phyloP scores from a whole-genome alignment of 1,140 invertebrate species.

The Diuraphis noxia region DNA sequence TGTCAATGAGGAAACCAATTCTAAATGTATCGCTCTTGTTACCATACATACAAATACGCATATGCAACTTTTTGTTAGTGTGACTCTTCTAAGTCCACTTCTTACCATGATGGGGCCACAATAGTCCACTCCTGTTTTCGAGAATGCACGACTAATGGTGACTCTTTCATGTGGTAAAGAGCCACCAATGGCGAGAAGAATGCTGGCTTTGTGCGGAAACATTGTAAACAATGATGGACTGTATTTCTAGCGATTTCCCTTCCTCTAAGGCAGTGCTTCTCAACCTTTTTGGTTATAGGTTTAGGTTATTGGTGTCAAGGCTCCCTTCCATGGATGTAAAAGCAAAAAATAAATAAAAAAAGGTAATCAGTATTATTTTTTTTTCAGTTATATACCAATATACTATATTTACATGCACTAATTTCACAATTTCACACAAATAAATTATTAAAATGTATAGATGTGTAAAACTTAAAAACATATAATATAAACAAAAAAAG shows the following conservation, averaged over 20 bases:
- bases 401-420: too few species aligned
- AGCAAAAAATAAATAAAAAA: too few species aligned
- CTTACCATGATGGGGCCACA: neutral
- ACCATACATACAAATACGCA: neutral
- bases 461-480: too few species aligned
- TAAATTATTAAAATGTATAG: too few species aligned
- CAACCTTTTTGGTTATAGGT: too few species aligned
- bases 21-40: neutral
- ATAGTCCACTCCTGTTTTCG: neutral
- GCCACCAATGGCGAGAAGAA: neutral
- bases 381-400: too few species aligned
- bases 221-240: too few species aligned
- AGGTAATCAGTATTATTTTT: too few species aligned
- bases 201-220: neutral
- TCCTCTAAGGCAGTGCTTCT: conserved; percentile 21
- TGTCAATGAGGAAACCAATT: neutral
- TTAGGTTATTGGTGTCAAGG: too few species aligned
- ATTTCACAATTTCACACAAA: too few species aligned
- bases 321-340: too few species aligned
- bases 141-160: neutral
- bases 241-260: neutral
- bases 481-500: too few species aligned
- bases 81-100: neutral
- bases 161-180: neutral
- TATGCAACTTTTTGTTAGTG: neutral